phyloP scores from a whole-genome alignment of 2,888 invertebrate genomes.

The Ctenicera cuprea region DNA sequence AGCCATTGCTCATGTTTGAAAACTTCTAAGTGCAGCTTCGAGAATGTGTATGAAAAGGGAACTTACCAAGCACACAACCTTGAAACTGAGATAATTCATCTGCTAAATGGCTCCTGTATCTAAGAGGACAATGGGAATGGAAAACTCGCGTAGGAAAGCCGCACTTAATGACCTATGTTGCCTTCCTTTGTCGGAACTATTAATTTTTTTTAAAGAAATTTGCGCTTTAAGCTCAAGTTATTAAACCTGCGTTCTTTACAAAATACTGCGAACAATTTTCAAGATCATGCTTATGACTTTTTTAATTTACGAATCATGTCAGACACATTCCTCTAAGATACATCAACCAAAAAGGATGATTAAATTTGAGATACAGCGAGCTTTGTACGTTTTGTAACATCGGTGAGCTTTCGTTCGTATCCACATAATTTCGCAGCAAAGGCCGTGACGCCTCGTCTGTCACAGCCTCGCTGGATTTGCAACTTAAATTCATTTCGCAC shows the following conservation, averaged over 20 bases:
- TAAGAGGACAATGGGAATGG: constrained; percentile 31
- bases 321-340: background rate
- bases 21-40: constrained; percentile 35
- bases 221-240: background rate
- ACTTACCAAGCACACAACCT: constrained; percentile 26
- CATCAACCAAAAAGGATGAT: constrained; percentile 6
- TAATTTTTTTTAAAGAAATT: constrained; percentile 14
- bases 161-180: constrained; percentile 21
- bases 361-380: constrained; percentile 10
- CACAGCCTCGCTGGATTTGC: constrained; percentile 25
- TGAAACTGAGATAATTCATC: constrained; percentile 34
- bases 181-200: constrained; percentile 14
- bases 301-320: too few relatives aligned
- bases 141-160: constrained; percentile 27
- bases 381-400: constrained; percentile 19
- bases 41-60: constrained; percentile 30
- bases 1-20: constrained; percentile 35
- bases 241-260: background rate
- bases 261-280: background rate
- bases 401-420: constrained; percentile 14
- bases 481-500: constrained; percentile 35
- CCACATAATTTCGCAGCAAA: constrained; percentile 3
- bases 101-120: constrained; percentile 33
- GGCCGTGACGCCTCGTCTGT: constrained; percentile 20
- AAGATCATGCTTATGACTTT: too few relatives aligned